Evolutionary conservation across 1,140 invertebrate genomes (phyloP), one percentile per base, ranked within the genome.

Genomic region (Leguminivora glycinivorella): DNA sequence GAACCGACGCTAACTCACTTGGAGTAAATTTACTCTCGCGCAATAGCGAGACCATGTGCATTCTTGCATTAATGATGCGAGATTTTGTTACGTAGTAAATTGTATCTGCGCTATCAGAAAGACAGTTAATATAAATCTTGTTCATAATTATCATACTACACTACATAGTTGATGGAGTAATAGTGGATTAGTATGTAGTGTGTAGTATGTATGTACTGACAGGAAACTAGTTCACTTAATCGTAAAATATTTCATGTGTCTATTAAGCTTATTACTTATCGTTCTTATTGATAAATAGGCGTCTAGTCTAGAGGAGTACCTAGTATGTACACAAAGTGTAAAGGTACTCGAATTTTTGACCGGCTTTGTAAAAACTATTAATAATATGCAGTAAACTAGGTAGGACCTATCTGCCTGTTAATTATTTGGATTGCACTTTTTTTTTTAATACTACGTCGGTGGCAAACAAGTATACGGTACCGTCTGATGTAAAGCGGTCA

Each of bases 41-140:
- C 12, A 5, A 4, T 7, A 5, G 14, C 14, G 14, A 19, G 3
- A 19, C 58, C 58, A 63, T 63, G 58, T 63, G 58, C 58, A 63
- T 63, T 63, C 58, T 63, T 63, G 58, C 58, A 63, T 63, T 63
- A 63, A 63, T 63, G 58, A 29, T 29, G 25, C 58, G 58, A 63
- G 58, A 63, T 63, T 34, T 63, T 63, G 56, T 58, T 58, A 29
- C 58, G 58, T 31, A 63, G 25, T 29, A 60, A 60, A 63, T 29
- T 63, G 31, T 63, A 63, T 63, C 58, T 26, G 58, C n/a, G 2
- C 5, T 31, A 63, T 34, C 58, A 63, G 26, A 63, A 63, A 29
- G 17, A 52, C 47, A 52, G 6, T 52, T 17, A n/a, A 52, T 52
- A 52, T 52, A 52, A 52, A 52, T 22, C n/a, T 19, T 52, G 19